Conservation (phyloP, 2,113 vertebrate species). For the Cynocephalus volans region DNA sequence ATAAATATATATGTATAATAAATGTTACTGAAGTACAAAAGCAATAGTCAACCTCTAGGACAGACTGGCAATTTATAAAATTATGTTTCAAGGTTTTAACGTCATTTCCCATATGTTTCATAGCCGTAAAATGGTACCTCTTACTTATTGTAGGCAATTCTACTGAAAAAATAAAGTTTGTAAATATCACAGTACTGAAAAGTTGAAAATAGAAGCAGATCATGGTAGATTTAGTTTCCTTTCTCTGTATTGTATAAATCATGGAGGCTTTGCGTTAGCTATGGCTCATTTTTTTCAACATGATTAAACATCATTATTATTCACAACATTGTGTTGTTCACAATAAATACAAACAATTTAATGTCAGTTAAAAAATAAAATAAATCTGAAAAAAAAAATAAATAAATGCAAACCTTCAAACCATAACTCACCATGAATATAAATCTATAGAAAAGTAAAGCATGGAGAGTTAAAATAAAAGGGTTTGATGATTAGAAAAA, state of each 20-base stretch:
- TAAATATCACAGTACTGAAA: background rate
- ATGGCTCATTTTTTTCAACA: background rate
- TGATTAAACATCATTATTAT: background rate
- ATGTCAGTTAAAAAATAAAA: background rate
- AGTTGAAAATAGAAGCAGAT: background rate
- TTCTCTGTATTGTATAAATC: background rate
- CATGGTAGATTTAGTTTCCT: background rate
- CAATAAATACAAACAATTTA: background rate
- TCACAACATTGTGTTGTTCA: background rate
- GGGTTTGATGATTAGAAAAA: conserved; percentile 75
- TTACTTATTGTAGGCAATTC: background rate
- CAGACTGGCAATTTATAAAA: conserved; percentile 26
- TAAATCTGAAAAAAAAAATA: background rate
- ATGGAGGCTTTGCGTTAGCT: background rate
- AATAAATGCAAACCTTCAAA: conserved; percentile 25
- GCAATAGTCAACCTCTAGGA: conserved; percentile 30
- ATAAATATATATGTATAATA: background rate
- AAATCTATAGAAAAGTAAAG: background rate
- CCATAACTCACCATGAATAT: background rate
- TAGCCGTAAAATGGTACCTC: background rate
- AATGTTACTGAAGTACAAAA: conserved; percentile 51
- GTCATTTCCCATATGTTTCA: background rate
- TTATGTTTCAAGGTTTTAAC: conserved; percentile 30
- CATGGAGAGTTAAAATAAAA: conserved; percentile 62
- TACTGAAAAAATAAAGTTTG: background rate